Evolutionary conservation across 2,888 invertebrate species (phyloP), one percentile per base, ranked within the genome.

Genomic region (Himalopsyche kuldschensis): DNA sequence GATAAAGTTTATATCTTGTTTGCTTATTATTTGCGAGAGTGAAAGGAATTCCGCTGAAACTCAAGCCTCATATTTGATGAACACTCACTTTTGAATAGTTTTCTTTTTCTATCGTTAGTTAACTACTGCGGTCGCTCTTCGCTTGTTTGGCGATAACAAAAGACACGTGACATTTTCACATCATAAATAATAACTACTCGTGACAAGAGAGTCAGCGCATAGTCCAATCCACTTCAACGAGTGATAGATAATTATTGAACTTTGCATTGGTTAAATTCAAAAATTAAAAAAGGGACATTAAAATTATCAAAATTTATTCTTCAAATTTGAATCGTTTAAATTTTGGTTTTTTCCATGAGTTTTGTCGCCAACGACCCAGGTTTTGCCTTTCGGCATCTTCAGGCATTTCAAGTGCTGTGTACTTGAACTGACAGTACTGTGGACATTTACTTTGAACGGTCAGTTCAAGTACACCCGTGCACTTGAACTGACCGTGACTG

Each of bases 121-220:
- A 20, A 20, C 55, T 41, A 41, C 41, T 55, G 55, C 20, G 55
- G 55, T 15, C 55, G 55, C 55, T 55, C 24, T 55, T 20, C 20
- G 55, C 55, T 55, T 55, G 55, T 55, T 55, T 55, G 55, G 10
- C 55, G 55, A 55, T 55, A 55, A 55, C 55, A 55, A 55, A 55
- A 55, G 55, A 55, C 55, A 82, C 79, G 82, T 79, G 84, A 82
- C 84, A 46, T 30, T 82, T 80, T 80, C 84, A 78, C 82, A 80
- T 84, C 79, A 82, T 84, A 84, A 84, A 82, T 84, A 82, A 84
- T 84, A 81, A 82, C 63, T n/a, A 75, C 27, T 63, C 48, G 69
- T 32, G 78, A 78, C 82, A 46, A 41, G 31, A 55, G 55, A 55
- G 55, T 55, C 55, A 3, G 20, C n/a, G 6, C 6, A 55, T 55